Conservation (phyloP, 2,797 vertebrate species). For the Sebastes minor region DNA sequence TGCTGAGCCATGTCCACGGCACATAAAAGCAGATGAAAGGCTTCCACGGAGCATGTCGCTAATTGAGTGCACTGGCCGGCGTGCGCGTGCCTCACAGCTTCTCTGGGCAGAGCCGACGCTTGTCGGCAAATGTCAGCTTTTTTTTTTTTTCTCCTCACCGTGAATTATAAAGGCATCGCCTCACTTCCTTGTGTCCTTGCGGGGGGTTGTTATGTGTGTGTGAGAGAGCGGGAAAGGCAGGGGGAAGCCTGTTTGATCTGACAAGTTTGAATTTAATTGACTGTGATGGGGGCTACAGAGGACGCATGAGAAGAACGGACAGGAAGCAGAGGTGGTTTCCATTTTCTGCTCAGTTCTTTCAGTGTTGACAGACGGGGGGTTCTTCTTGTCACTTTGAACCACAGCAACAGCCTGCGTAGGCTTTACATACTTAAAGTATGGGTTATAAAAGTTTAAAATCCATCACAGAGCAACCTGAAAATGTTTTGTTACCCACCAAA, state of each 20-base stretch:
- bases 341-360: slow-evolving; percentile 30
- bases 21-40: slow-evolving; percentile 72
- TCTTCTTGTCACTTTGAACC: slow-evolving; percentile 17
- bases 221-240: slow-evolving; percentile 32
- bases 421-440: not conserved
- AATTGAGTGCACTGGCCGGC: slow-evolving; percentile 64
- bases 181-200: slow-evolving; percentile 57
- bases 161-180: slow-evolving; percentile 61
- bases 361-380: not conserved
- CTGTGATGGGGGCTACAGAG: slow-evolving; percentile 64
- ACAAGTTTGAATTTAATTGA: slow-evolving; percentile 77
- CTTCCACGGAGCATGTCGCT: slow-evolving; percentile 41
- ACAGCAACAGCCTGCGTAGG: not conserved
- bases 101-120: slow-evolving; percentile 30
- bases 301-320: slow-evolving; percentile 48
- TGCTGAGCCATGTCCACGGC: slow-evolving; percentile 30
- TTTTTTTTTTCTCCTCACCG: slow-evolving; percentile 17
- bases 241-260: slow-evolving; percentile 75
- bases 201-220: slow-evolving; percentile 50
- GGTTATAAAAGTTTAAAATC: slow-evolving; percentile 22
- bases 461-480: slow-evolving; percentile 2
- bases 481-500: slow-evolving; percentile 24
- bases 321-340: slow-evolving; percentile 54
- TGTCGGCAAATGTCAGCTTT: slow-evolving; percentile 72
- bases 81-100: slow-evolving; percentile 36